phyloP scores from a whole-genome alignment of 2,113 vertebrate genomes.

The Anas platyrhynchos region DNA sequence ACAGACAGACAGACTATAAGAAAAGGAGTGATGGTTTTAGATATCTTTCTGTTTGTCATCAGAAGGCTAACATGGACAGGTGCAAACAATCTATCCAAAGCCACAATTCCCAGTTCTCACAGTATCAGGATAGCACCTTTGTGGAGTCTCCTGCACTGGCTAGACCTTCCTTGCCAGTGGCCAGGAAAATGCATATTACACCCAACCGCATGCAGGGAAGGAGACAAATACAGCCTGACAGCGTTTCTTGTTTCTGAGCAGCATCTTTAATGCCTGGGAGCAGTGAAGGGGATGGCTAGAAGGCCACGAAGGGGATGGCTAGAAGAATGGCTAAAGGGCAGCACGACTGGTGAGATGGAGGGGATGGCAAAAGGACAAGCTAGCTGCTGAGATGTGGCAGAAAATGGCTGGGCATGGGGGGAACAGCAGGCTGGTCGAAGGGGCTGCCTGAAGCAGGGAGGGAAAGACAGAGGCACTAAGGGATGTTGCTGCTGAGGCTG shows the following conservation, averaged over 20 bases:
- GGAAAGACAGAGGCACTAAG: neutral
- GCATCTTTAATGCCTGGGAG: neutral
- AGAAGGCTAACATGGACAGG: neutral
- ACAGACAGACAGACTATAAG: neutral
- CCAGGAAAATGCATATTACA: neutral
- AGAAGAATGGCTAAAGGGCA: neutral
- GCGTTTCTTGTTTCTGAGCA: neutral
- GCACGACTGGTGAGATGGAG: neutral
- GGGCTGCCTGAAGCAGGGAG: neutral
- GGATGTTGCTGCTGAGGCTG: neutral
- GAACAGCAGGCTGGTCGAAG: neutral
- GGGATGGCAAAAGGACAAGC: neutral
- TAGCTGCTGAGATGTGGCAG: neutral
- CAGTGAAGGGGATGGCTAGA: neutral
- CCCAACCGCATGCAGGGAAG: accelerated
- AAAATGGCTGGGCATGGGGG: neutral
- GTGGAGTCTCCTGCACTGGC: neutral
- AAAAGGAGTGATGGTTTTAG: neutral
- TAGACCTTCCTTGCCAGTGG: neutral
- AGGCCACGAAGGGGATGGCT: neutral
- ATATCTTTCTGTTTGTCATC: neutral
- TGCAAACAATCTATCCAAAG: neutral
- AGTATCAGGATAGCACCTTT: neutral
- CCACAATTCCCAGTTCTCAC: neutral
- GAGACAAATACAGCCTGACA: neutral